Evolutionary conservation across 2,797 vertebrate genomes (phyloP).

Genomic region (Lates japonicus): DNA sequence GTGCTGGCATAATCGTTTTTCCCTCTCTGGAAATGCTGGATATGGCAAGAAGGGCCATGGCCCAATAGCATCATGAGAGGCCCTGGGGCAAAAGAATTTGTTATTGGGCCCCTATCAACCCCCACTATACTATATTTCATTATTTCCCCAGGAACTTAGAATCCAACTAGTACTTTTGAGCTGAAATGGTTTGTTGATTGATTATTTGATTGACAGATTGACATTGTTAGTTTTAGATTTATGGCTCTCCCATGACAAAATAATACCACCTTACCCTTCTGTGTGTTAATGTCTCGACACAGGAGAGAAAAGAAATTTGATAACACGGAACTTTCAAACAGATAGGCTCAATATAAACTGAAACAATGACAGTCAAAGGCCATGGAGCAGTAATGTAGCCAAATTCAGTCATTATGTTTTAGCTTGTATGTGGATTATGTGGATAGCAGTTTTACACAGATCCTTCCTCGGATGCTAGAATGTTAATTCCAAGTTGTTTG

Average conservation of each 20-base stretch:
- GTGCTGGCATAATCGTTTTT: background rate
- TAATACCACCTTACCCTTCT: too few species aligned
- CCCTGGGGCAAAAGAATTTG: too few species aligned
- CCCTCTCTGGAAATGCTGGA: background rate
- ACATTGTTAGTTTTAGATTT: background rate
- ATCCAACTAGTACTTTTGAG: too few species aligned
- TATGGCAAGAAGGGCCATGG: background rate
- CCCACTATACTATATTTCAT: background rate
- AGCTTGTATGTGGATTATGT: background rate
- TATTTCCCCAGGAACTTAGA: background rate
- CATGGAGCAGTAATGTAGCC: background rate
- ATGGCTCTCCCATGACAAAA: too few species aligned
- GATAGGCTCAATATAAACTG: too few species aligned
- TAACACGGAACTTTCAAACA: too few species aligned
- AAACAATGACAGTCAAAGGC: too few species aligned
- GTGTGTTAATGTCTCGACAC: background rate
- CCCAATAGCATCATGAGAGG: too few species aligned
- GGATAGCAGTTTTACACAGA: background rate
- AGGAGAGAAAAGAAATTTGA: too few species aligned
- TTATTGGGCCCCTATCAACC: too few species aligned
- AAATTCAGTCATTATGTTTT: background rate
- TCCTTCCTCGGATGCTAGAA: background rate
- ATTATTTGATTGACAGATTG: background rate
- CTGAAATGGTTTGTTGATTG: background rate
- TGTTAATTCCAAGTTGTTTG: background rate